Evolutionary conservation across 2,888 invertebrate genomes (phyloP), one percentile per base, ranked within the genome.

Genomic region (Rhodophaea formosa): DNA sequence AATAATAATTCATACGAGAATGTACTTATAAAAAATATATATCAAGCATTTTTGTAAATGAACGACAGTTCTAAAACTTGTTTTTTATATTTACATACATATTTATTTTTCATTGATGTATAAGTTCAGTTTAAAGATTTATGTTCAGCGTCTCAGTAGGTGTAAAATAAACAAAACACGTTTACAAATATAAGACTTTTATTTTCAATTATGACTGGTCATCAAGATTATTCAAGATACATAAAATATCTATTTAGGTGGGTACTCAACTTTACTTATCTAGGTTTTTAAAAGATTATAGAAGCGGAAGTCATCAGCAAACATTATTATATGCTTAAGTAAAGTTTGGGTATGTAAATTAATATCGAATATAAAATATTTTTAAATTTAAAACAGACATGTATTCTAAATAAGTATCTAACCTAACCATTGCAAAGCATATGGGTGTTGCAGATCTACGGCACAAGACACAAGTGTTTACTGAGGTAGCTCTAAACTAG

Each of bases 261-360:
- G 1, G 14, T 43, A 53, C 53, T 29, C 53, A 53, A 29, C 39
- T 52, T 46, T 17, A 35, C 35, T 39, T 39, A 35, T 1, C n/a
- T n/a, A n/a, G n/a, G n/a, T n/a, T 12, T 35, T 7, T 35, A 52
- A 12, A 39, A 16, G 16, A 32, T 53, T 14, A 14, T 53, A 43
- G 17, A 53, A 54, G 53, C 53, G 53, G 53, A 54, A 54, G 53
- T 44, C 44, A 54, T 45, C 44, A 10, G 43, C 44, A 54, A 54
- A 54, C 7, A 30, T 7, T 30, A 23, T 23, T 23, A 23, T 23
- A 23, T 23, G n/a, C n/a, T n/a, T n/a, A 23, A 23, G 23, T 23
- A 23, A 3, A 23, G 23, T 23, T 23, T 23, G 23, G 23, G 5
- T 23, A 23, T 2, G 23, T 23, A 23, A 23, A 23, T 3, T 23